These are phyloP conservation scores for Grapholita molesta DNA, from an alignment of 1,140 invertebrate species.

Conservation along the genomic window DNA sequence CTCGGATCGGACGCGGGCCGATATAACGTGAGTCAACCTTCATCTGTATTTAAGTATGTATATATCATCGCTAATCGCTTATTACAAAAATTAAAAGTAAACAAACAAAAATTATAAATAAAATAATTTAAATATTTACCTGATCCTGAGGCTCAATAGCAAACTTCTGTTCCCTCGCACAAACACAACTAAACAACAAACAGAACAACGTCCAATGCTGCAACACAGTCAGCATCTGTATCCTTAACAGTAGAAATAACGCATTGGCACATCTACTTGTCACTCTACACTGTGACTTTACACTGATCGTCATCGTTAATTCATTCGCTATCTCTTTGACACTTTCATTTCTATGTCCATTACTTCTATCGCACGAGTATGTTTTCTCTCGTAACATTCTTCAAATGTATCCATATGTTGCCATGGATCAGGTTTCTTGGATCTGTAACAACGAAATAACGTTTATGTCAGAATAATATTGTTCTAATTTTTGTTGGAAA, in stretches of 20 bases:
- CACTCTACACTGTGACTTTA: conserved; percentile 28
- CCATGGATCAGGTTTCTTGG: conserved; percentile 16
- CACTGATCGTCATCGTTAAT: background rate
- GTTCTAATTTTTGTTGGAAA: background rate
- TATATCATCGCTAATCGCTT: no score
- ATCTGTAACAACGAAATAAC: conserved; percentile 37
- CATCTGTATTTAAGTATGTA: no score
- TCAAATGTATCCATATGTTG: conserved; percentile 43
- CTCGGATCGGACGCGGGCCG: no score
- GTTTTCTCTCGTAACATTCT: conserved; percentile 29
- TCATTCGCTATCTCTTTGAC: conserved; percentile 13
- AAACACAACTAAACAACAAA: conserved; percentile 39
- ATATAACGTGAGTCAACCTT: no score
- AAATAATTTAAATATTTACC: conserved; percentile 34
- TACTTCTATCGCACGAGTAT: background rate
- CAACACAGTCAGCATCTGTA: conserved; percentile 28
- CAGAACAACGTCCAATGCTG: conserved; percentile 40
- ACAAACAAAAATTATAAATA: conserved; percentile 19
- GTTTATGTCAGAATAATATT: background rate
- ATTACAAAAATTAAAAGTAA: no score
- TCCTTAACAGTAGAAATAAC: conserved; percentile 65
- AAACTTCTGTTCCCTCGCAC: conserved; percentile 60
- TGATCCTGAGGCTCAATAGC: conserved; percentile 69
- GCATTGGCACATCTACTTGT: conserved; percentile 59
- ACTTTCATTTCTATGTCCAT: background rate